phyloP scores from a whole-genome alignment of 2,113 vertebrate species.

The Anolis carolinensis region DNA sequence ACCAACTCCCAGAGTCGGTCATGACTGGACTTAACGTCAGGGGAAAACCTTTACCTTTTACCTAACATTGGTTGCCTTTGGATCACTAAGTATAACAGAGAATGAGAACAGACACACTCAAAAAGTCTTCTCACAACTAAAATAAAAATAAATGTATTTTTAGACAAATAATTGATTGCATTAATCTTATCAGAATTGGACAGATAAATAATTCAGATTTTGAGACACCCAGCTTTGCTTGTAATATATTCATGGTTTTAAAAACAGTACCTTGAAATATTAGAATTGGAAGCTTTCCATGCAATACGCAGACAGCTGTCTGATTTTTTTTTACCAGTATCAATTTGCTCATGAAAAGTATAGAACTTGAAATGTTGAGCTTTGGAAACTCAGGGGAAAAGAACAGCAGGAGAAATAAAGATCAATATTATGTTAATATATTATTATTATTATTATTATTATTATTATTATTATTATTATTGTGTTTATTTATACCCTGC shows the following conservation, averaged over 20 bases:
- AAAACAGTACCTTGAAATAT: background rate
- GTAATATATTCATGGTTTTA: background rate
- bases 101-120: no score
- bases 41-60: no score
- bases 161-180: background rate
- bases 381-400: no score
- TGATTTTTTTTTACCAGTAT: background rate
- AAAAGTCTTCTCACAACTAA: no score
- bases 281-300: background rate
- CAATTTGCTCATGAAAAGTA: constrained; percentile 5
- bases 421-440: background rate
- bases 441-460: no score
- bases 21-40: no score
- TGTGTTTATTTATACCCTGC: no score
- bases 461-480: no score
- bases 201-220: background rate
- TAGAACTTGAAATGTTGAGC: background rate
- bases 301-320: background rate
- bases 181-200: background rate
- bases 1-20: no score
- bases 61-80: no score
- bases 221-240: background rate
- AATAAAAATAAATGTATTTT: no score
- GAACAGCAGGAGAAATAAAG: background rate
- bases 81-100: no score